Evolutionary conservation across 92 coral and sea anemone genomes (phyloP), one percentile per base, ranked within the genome.

Genomic region (Parazoanthus atlanticus): DNA sequence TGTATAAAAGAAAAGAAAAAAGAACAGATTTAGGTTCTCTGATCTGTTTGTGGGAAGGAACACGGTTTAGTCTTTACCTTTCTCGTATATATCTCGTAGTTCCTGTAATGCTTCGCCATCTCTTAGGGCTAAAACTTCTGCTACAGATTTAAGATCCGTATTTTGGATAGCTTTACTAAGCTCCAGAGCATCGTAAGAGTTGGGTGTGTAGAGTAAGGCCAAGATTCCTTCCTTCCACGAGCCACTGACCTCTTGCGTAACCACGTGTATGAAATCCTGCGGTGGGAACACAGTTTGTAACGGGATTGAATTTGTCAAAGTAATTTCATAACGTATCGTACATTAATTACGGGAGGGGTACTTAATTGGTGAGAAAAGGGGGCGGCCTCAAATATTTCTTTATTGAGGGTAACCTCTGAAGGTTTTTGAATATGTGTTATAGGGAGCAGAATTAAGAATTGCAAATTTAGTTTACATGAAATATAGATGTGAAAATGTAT

Each of bases 101-200:
- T 78, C 25, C 33, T 15, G 82, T n/a, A 78, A 29, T 5, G 32
- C 6, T 7, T 78, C 36, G 34, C 82, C 82, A 23, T 78, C 82
- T 17, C 65, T 13, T 3, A 78, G 40, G 19, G 82, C 82, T 17
- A 23, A 49, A 2, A 78, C 10, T 49, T 78, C 82, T 78, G 23
- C 61, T 26, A 78, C 46, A 16, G 38, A 12, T 28, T 30, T 49
- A 29, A 16, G 47, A 43, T 78, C 61, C 3, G 82, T 29, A 30
- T 78, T 43, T 78, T 17, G 11, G 33, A 78, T 30, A 30, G 82
- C 82, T 41, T 28, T 78, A 66, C 82, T 78, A 19, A 78, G 40
- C 66, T 78, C 67, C 33, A 49, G 38, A 29, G 82, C 82, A 78
- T 78, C 67, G 65, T 78, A 78, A 26, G 65, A 78, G 33, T 3